Evolutionary conservation across 2,888 invertebrate species (phyloP).

Genomic region (Noctuana brunneofusca): DNA sequence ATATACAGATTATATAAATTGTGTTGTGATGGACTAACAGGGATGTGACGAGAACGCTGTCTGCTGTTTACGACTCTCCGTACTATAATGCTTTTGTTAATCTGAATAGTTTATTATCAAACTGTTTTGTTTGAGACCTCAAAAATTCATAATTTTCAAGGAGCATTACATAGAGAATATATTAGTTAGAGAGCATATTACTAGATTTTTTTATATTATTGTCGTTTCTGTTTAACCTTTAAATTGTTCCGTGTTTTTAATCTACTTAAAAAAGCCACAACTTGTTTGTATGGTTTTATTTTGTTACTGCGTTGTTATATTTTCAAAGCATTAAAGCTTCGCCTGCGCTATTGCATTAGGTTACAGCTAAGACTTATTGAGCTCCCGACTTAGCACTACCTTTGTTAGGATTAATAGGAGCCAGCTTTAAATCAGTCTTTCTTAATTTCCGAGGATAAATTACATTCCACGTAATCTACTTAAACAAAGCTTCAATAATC

Average conservation of each 20-base stretch:
- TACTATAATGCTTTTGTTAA: slow-evolving; percentile 36
- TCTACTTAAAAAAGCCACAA: too few species aligned
- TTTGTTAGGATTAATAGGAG: slow-evolving; percentile 28
- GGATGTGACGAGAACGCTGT: slow-evolving; percentile 41
- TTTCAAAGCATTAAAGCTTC: not conserved
- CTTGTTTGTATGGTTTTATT: too few species aligned
- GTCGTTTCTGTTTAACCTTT: too few species aligned
- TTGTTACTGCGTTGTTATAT: not conserved
- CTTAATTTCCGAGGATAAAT: slow-evolving; percentile 31
- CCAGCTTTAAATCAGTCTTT: slow-evolving; percentile 13
- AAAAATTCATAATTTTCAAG: too few species aligned
- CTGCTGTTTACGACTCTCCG: slow-evolving; percentile 47
- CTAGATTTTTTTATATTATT: too few species aligned
- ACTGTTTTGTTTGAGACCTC: too few species aligned
- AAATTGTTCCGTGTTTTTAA: too few species aligned
- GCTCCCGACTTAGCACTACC: slow-evolving; percentile 14
- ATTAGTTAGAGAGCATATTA: too few species aligned
- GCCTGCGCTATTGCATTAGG: slow-evolving; percentile 2
- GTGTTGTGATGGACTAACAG: slow-evolving; percentile 39
- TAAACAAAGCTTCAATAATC: slow-evolving; percentile 13
- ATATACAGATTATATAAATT: slow-evolving; percentile 30
- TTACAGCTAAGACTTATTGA: slow-evolving; percentile 26
- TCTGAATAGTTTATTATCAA: slow-evolving; percentile 23
- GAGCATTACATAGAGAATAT: too few species aligned
- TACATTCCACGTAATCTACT: slow-evolving; percentile 11